Base-by-base conservation (phyloP, 2,888 invertebrate genomes). In the Crioceris asparagi region DNA sequence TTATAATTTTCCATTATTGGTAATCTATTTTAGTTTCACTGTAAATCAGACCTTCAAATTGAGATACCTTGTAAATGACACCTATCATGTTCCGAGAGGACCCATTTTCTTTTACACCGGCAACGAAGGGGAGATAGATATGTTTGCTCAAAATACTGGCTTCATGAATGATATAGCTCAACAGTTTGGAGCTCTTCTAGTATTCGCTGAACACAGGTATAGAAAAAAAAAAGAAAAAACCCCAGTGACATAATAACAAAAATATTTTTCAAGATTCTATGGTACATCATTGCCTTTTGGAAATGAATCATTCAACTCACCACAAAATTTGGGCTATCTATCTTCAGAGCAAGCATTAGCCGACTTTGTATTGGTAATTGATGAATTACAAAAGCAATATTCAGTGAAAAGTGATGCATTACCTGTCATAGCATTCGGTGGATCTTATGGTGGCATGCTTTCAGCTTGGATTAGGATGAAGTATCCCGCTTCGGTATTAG, bases 371-470 rank as follows among this genome's bases (percentile, higher is more conserved):
- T 74, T 78, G 36, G 68, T 97, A 27, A 72, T 97, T 25, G 66
- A 71, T 46, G 65, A 74, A 54, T 60, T 91, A 62, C 67, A 31
- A 56, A 65, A 45, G 7, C 36, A 36, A 2, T 51, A 53, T 35
- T 43, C 44, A 12, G 27, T 40, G 12, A 38, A 38, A 5, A 48
- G 39, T n/a, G 25, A 64, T 66, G 8, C 67, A 38, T 74, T 80
- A 51, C 85, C 91, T 0, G 87, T 96, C 4, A 79, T 97, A 46
- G 84, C 84, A 2, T 77, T 80, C 61, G 80, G 80, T 39, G 80
- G 97, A 0, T 94, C 93, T 0, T 97, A 98, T 61, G 97, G 96
- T 0, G 96, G 96, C 17, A 97, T 98, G 97, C 65, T 98, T 17
- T 74, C 96, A 1, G 86, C 96, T 0, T 98, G 96, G 86, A 75